phyloP scores from a whole-genome alignment of 2,888 invertebrate genomes.

The Microctonus aethiopoides region DNA sequence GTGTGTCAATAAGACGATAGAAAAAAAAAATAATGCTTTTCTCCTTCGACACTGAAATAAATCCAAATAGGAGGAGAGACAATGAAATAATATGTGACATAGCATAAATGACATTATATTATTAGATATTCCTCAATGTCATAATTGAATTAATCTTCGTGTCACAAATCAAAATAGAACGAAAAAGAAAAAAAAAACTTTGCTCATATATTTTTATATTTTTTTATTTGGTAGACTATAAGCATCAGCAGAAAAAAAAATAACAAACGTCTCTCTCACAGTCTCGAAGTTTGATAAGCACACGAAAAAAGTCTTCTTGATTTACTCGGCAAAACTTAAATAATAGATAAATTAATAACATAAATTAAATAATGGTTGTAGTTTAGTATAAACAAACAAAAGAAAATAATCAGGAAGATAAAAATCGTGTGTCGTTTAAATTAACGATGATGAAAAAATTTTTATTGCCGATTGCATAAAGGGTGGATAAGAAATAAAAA shows the following conservation, averaged over 20 bases:
- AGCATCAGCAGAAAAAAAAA: neutral
- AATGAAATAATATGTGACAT: neutral
- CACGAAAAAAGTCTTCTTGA: conserved; percentile 42
- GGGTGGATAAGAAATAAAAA: too few species aligned
- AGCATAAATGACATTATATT: neutral
- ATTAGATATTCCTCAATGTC: neutral
- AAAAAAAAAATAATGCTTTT: conserved; percentile 10
- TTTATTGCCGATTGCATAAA: too few species aligned
- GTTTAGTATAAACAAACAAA: conserved; percentile 13
- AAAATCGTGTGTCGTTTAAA: neutral
- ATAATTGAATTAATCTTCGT: neutral
- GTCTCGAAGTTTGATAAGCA: neutral
- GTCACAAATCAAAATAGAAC: neutral
- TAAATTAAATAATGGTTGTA: conserved; percentile 22
- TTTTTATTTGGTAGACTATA: conserved; percentile 6
- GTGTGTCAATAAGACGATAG: conserved; percentile 22
- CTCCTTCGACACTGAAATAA: conserved; percentile 8
- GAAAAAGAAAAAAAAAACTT: neutral
- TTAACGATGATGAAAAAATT: too few species aligned
- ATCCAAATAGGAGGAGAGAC: neutral
- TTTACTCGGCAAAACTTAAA: conserved; percentile 46
- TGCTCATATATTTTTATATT: conserved; percentile 1
- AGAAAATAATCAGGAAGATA: conserved; percentile 16
- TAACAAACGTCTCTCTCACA: neutral
- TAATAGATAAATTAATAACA: conserved; percentile 34